Base-by-base conservation (phyloP, 37 sponge, comb jelly and placozoan genomes). In the Tethya wilhelma region DNA sequence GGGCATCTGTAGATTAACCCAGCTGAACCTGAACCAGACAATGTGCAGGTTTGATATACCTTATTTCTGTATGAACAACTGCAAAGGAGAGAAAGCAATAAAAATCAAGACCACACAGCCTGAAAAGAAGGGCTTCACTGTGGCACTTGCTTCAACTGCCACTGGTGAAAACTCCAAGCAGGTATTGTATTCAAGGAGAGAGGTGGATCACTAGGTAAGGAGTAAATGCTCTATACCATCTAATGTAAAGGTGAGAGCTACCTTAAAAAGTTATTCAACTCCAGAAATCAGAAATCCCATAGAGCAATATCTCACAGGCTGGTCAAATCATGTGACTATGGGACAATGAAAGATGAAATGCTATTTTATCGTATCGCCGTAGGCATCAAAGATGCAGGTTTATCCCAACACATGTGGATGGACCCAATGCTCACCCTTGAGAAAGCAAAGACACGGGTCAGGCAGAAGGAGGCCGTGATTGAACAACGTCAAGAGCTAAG, bases 1-100 rank as follows among this genome's bases (percentile, higher is more conserved):
- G 60, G 25, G 22, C 11, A 38, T 76, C 28, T 40, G 59, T 25
- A 25, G 20, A n/a, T 55, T 17, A 23, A n/a, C 11, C 59, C 37
- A 7, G 43, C 60, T 7, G 28, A 76, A 79, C 38, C 65, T 79
- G 79, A 68, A 79, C 79, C 79, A 79, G 39, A 79, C 79, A 22
- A 79, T 79, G 68, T 65, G 67, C 53, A 20, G 79, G 5, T 79
- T 79, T 44, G 79, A 79, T 68, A 79, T 79, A 56, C 67, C 64
- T 17, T 33, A 49, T 32, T 34, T 12, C n/a, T 34, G 40, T 53
- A 40, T 38, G 20, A 66, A 45, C 12, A 55, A 46, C 58, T 34
- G 31, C 17, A 42, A 29, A 42, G 71, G 71, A n/a, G 71, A 23
- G 79, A 1, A 67, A 29, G 2, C 26, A 29, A 33, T 53, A n/a